Percentiles rank a stretch among this genome's conserved stretches.
Conservation (phyloP, 2,888 invertebrate genomes). For the Laothoe populi region DNA sequence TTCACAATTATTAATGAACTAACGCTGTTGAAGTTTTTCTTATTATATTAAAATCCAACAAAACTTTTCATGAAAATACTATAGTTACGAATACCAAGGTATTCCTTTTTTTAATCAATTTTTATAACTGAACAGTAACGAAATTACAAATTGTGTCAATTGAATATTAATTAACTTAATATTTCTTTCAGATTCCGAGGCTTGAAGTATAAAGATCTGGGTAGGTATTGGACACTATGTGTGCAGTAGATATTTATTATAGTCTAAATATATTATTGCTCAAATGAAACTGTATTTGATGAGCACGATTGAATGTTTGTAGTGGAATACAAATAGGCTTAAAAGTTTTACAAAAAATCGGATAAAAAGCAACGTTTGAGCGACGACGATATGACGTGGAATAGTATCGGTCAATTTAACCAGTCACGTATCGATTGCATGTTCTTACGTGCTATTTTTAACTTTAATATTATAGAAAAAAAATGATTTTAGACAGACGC, state of each 20-base stretch:
- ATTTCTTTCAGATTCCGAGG: conserved; percentile 34
- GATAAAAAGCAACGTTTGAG: not conserved
- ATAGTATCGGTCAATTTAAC: not conserved
- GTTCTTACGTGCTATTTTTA: too few species aligned
- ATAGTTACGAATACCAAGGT: too few species aligned
- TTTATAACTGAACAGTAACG: not conserved
- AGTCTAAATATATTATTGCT: conserved; percentile 9
- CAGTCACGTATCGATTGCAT: too few species aligned
- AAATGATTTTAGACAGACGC: too few species aligned
- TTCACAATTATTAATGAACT: not conserved
- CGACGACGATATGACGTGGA: not conserved
- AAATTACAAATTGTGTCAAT: not conserved
- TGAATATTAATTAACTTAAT: conserved; percentile 10
- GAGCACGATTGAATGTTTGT: conserved; percentile 9
- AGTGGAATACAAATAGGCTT: conserved; percentile 12
- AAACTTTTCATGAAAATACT: not conserved
- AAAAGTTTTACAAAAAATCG: conserved; percentile 1
- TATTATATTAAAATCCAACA: not conserved
- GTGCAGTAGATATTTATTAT: conserved; percentile 25
- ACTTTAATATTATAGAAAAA: too few species aligned
- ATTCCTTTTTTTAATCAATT: not conserved
- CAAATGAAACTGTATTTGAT: conserved; percentile 11
- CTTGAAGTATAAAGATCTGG: conserved; percentile 38
- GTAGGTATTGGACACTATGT: conserved; percentile 30
- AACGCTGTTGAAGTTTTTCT: not conserved